Evolutionary conservation across 2,797 vertebrate species (phyloP).

Genomic region (Chelidonichthys spinosus): DNA sequence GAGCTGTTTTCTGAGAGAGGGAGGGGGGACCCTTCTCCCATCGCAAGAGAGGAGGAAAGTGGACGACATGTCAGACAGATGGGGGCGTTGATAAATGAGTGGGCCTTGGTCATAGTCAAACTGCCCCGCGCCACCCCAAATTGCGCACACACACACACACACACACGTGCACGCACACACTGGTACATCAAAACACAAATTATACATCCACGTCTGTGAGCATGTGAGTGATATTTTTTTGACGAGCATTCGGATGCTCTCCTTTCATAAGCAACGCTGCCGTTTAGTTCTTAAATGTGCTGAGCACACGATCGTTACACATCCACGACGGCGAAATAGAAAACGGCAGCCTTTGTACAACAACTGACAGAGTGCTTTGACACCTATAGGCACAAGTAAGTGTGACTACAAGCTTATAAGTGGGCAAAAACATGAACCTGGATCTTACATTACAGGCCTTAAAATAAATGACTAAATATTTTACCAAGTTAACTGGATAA

Average conservation of each 20-base stretch:
- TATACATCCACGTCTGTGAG: conserved; percentile 11
- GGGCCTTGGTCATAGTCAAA: conserved; percentile 74
- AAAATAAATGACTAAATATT: not conserved
- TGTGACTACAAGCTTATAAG: conserved; percentile 10
- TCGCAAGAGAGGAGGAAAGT: conserved; percentile 55
- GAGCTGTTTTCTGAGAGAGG: conserved; percentile 45
- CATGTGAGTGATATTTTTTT: conserved; percentile 1
- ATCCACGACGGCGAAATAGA: conserved; percentile 11
- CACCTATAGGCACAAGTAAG: not conserved
- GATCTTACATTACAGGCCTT: not conserved
- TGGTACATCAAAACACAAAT: conserved; percentile 14
- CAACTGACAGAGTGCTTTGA: conserved; percentile 12
- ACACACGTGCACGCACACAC: conserved; percentile 2
- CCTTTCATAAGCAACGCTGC: not conserved
- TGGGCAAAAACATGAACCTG: not conserved
- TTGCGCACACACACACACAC: conserved; percentile 37
- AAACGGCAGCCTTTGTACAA: conserved; percentile 3
- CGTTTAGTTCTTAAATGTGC: conserved; percentile 3
- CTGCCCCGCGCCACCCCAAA: conserved; percentile 44
- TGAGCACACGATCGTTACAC: conserved; percentile 14
- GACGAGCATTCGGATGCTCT: conserved; percentile 32
- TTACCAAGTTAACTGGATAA: not conserved
- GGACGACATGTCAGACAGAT: conserved; percentile 69
- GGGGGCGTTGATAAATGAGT: conserved; percentile 83
- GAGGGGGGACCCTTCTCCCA: conserved; percentile 32